Percentiles rank a stretch among this genome's conserved stretches.
Conservation (phyloP, 2,113 vertebrate genomes). For the Myrmecophaga tridactyla region DNA sequence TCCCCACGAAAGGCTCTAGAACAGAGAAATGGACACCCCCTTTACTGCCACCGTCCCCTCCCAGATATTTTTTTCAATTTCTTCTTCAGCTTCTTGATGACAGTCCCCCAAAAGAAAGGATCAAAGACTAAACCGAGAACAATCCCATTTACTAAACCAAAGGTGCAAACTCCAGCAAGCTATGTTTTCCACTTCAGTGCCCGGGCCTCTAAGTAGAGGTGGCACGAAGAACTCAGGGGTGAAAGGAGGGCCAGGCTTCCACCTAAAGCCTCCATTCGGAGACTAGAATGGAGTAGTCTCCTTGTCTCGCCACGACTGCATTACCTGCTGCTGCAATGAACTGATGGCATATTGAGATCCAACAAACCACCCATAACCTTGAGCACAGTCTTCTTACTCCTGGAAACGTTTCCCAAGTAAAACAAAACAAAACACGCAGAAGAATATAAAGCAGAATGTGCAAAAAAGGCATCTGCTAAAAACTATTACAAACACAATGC, state of each 20-base stretch:
- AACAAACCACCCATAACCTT: background rate
- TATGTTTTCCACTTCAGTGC: background rate
- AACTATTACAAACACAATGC: background rate
- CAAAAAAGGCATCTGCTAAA: background rate
- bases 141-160: background rate
- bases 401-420: background rate
- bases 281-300: background rate
- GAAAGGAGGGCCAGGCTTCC: rapidly evolving
- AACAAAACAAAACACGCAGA: background rate
- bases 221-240: background rate
- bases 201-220: background rate
- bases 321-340: background rate
- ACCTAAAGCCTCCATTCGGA: background rate
- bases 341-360: background rate
- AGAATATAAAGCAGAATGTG: background rate
- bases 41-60: background rate
- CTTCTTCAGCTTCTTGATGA: background rate
- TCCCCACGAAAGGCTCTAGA: background rate
- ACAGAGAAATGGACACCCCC: background rate
- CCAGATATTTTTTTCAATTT: background rate
- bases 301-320: background rate
- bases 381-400: background rate
- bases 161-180: background rate
- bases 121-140: background rate
- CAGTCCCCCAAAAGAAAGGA: background rate